These are phyloP conservation scores for Microcaecilia unicolor DNA, from an alignment of 2,797 vertebrate genomes.

Conservation along the genomic window DNA sequence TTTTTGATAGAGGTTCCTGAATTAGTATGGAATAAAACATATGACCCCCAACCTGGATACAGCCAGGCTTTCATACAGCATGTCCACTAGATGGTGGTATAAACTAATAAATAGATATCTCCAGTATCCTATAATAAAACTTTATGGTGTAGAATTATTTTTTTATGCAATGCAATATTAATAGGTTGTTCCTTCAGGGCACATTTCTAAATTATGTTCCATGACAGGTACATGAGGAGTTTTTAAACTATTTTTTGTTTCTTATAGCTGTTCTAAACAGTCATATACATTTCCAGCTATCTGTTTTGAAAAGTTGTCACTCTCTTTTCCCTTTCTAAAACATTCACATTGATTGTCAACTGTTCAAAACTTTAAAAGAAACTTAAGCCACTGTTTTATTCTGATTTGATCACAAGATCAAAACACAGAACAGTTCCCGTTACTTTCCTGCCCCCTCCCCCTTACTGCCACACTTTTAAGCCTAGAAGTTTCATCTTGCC, in stretches of 20 bases:
- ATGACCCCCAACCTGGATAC: too few species aligned
- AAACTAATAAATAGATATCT: conserved; percentile 16
- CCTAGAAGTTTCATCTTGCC: too few species aligned
- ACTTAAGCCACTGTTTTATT: too few species aligned
- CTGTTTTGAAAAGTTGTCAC: conserved; percentile 1
- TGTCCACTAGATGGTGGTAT: conserved; percentile 45
- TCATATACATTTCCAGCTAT: background rate
- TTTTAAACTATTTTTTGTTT: conserved; percentile 12
- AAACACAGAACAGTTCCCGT: too few species aligned
- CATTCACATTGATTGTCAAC: too few species aligned
- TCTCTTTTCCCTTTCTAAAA: too few species aligned
- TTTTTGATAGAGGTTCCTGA: too few species aligned
- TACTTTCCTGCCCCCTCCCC: too few species aligned
- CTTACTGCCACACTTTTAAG: too few species aligned
- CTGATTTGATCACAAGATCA: too few species aligned
- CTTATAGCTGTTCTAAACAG: conserved; percentile 1
- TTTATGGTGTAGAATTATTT: background rate
- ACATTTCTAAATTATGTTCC: conserved; percentile 19
- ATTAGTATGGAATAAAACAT: too few species aligned
- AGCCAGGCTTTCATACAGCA: background rate
- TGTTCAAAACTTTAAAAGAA: too few species aligned
- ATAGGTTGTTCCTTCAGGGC: conserved; percentile 18
- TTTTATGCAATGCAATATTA: conserved; percentile 7
- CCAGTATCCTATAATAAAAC: background rate
- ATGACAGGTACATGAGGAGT: conserved; percentile 1